These are phyloP conservation scores for Istiophorus platypterus DNA, from an alignment of 2,113 vertebrate genomes.

Conservation along the genomic window DNA sequence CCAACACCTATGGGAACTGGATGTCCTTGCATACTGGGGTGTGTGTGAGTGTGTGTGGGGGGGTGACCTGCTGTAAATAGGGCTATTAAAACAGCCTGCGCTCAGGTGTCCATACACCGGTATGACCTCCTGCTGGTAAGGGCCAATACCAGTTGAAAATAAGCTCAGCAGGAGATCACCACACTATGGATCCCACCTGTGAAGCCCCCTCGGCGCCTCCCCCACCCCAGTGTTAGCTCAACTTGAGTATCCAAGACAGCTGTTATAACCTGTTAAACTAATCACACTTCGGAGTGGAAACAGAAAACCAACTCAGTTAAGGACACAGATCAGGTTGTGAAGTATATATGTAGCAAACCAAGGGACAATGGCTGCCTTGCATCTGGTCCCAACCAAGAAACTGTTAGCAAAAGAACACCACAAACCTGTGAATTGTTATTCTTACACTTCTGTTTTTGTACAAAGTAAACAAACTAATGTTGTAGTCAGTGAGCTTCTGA, in stretches of 20 bases:
- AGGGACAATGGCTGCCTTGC: background rate
- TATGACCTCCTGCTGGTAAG: slow-evolving; percentile 49
- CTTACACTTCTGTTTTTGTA: background rate
- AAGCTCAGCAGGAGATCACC: slow-evolving; percentile 37
- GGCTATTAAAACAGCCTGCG: slow-evolving; percentile 31
- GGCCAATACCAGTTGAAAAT: slow-evolving; percentile 39
- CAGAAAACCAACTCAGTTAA: background rate
- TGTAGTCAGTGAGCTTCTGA: background rate
- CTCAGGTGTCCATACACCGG: slow-evolving; percentile 58
- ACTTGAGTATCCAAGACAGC: slow-evolving; percentile 63
- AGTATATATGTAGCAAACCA: slow-evolving; percentile 9
- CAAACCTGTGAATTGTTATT: background rate
- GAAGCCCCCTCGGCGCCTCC: background rate
- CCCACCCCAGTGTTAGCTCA: slow-evolving; percentile 47
- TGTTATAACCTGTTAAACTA: slow-evolving; percentile 59
- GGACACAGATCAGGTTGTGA: background rate
- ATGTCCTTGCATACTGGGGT: slow-evolving; percentile 37
- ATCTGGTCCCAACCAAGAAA: background rate
- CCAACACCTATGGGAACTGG: slow-evolving; percentile 45
- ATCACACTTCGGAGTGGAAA: slow-evolving; percentile 19
- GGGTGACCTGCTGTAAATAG: slow-evolving; percentile 48
- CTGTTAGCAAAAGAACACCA: background rate
- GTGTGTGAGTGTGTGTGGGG: no score
- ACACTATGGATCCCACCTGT: slow-evolving; percentile 43
- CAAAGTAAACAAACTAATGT: background rate